These are phyloP conservation scores for Hemiscyllium ocellatum DNA, from an alignment of 2,113 vertebrate species.

Conservation along the genomic window DNA sequence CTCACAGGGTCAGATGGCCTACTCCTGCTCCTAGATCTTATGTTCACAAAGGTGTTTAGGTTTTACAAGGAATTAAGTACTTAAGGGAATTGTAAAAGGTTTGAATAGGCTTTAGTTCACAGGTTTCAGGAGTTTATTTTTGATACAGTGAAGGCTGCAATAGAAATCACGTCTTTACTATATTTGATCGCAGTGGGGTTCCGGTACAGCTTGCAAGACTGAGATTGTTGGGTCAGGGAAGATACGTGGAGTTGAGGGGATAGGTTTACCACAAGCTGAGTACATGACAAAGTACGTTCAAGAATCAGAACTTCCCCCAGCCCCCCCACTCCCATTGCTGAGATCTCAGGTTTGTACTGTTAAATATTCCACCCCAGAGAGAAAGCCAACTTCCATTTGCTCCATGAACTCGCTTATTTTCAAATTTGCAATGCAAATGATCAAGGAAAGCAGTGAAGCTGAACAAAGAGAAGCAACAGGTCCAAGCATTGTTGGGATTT, in stretches of 20 bases:
- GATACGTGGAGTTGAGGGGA: not conserved
- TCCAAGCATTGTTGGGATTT: not conserved
- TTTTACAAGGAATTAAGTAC: not conserved
- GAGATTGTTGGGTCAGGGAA: not conserved
- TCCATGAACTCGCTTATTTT: too few relatives aligned
- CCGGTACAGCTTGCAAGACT: not conserved
- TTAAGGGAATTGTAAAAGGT: not conserved
- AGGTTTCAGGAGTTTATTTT: not conserved
- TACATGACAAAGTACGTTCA: not conserved
- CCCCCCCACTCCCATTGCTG: not conserved
- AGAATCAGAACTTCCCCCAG: not conserved
- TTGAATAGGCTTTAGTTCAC: not conserved
- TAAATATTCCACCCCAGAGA: not conserved
- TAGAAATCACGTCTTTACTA: too few relatives aligned
- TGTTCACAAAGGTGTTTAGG: not conserved
- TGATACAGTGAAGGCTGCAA: too few relatives aligned
- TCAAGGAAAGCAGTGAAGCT: not conserved
- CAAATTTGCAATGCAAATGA: not conserved
- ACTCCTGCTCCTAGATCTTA: too few relatives aligned
- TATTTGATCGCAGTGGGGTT: too few relatives aligned
- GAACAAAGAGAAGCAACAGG: not conserved
- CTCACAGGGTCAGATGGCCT: too few relatives aligned
- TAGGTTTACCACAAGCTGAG: not conserved
- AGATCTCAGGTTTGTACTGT: not conserved
- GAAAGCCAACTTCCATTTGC: not conserved